Evolutionary conservation across 2,113 vertebrate species (phyloP).

Genomic region (Brienomyrus brachyistius): DNA sequence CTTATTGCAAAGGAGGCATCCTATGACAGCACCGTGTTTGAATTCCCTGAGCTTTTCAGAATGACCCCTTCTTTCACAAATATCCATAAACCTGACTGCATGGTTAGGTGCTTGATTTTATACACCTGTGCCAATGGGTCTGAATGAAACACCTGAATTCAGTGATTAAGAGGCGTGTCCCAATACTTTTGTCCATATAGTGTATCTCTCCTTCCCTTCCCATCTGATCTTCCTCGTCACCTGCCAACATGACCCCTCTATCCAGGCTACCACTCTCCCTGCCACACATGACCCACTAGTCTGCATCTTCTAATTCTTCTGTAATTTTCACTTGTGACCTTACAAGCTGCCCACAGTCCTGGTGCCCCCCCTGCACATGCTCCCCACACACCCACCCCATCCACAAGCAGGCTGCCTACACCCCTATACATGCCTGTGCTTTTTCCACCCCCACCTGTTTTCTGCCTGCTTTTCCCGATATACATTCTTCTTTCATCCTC

Average conservation of each 20-base stretch:
- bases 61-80: not conserved
- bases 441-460: not conserved
- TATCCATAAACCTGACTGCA: not conserved
- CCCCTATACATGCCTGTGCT: not conserved
- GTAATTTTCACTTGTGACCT: conserved; percentile 30
- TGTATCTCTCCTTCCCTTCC: not conserved
- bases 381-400: not conserved
- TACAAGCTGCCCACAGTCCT: conserved; percentile 14
- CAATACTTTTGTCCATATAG: too few species aligned
- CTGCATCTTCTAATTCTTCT: conserved; percentile 27
- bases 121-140: not conserved
- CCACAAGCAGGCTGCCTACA: not conserved
- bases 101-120: not conserved
- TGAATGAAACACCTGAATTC: too few species aligned
- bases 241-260: not conserved
- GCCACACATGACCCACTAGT: not conserved
- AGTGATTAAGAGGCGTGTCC: too few species aligned
- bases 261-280: too few species aligned
- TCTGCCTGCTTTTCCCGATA: not conserved
- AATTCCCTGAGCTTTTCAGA: not conserved
- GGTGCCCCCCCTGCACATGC: conserved; percentile 6
- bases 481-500: conserved; percentile 12
- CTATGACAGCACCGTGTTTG: not conserved
- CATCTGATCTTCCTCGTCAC: conserved; percentile 23
- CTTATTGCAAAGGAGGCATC: not conserved